Percentiles rank a stretch among this genome's conserved stretches.
Evolutionary conservation across 1,140 invertebrate species (phyloP).

Genomic region (Drosophila sucinea): DNA sequence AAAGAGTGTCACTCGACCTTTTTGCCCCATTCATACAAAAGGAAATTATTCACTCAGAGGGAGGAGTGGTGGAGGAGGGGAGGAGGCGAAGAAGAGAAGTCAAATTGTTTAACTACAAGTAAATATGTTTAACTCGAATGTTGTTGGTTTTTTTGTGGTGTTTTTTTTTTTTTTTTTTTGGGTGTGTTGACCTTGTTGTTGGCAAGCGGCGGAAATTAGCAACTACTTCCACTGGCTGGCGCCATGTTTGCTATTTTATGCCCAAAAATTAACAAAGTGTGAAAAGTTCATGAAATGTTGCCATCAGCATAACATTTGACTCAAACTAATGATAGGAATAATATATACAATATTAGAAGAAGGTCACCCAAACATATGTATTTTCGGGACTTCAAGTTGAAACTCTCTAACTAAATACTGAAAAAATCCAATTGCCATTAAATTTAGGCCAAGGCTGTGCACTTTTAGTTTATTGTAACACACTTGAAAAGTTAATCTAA

Average conservation of each 20-base stretch:
- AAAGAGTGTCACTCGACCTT: constrained; percentile 78
- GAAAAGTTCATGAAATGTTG: constrained; percentile 66
- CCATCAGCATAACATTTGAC: constrained; percentile 21
- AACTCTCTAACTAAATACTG: not conserved
- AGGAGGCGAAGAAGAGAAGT: constrained; percentile 10
- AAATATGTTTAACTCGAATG: constrained; percentile 30
- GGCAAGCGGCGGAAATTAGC: constrained; percentile 72
- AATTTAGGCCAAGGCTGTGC: too few species aligned
- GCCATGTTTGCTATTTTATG: constrained; percentile 46
- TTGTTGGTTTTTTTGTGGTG: constrained; percentile 10
- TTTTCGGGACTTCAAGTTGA: not conserved
- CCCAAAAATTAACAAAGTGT: constrained; percentile 69
- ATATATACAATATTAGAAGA: not conserved
- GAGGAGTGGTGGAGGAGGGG: constrained; percentile 4
- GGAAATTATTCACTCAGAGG: constrained; percentile 70
- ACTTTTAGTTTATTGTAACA: too few species aligned
- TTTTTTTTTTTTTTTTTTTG: constrained; percentile 47
- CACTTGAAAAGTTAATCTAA: too few species aligned
- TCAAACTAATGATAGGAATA: not conserved
- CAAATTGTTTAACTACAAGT: constrained; percentile 37
- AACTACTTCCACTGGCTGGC: constrained; percentile 66
- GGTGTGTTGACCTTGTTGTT: constrained; percentile 73
- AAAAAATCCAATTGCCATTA: too few species aligned
- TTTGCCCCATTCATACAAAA: constrained; percentile 58
- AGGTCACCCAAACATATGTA: not conserved